These are phyloP conservation scores for Sturmia bella DNA, from an alignment of 2,888 invertebrate genomes.

Conservation along the genomic window DNA sequence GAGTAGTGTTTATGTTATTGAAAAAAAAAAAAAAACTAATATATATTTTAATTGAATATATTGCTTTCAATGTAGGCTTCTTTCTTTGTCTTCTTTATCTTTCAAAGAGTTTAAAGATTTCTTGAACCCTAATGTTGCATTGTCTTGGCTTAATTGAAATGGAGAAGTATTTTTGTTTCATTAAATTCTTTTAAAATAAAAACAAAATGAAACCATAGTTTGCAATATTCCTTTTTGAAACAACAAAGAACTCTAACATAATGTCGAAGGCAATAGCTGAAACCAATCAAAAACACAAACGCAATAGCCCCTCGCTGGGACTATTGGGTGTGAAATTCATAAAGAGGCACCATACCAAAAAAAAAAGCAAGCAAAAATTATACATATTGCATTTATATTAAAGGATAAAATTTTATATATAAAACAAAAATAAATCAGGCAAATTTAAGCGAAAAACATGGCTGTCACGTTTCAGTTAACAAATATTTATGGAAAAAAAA, in stretches of 20 bases:
- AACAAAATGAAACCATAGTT: conserved; percentile 20
- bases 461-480: conserved; percentile 61
- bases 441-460: conserved; percentile 59
- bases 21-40: not conserved
- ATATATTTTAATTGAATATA: not conserved
- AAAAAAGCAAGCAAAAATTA: conserved; percentile 12
- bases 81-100: not conserved
- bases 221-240: not conserved
- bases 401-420: not conserved
- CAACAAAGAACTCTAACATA: conserved; percentile 30
- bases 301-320: conserved; percentile 30
- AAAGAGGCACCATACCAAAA: not conserved
- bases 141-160: conserved; percentile 26
- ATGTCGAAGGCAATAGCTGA: not conserved
- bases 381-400: conserved; percentile 3
- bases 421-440: conserved; percentile 8
- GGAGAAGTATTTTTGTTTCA: not conserved
- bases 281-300: conserved; percentile 49
- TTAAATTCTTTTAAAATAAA: conserved; percentile 16
- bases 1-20: too few relatives aligned
- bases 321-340: conserved; percentile 7
- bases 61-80: conserved; percentile 1
- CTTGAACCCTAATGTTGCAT: conserved; percentile 6
- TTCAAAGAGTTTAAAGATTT: not conserved
- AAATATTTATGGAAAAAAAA: conserved; percentile 41